Evolutionary conservation across 2,888 invertebrate species (phyloP).

Genomic region (Oegoconia quadripuncta): DNA sequence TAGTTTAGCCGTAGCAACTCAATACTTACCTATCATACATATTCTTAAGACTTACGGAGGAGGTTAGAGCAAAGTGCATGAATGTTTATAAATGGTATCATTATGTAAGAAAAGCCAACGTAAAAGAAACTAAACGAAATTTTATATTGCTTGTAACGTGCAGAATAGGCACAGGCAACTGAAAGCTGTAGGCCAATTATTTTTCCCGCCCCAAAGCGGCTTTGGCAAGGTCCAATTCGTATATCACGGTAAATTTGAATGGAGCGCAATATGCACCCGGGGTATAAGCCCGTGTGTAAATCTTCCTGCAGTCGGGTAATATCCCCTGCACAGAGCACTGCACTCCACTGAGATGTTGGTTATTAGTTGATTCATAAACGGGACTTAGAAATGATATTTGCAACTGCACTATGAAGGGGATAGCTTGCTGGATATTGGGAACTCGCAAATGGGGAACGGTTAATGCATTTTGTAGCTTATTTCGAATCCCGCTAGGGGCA

Average conservation of each 20-base stretch:
- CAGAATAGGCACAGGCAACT: neutral
- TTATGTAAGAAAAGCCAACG: no score
- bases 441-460: no score
- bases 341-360: neutral
- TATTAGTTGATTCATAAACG: neutral
- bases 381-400: neutral
- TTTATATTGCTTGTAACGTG: no score
- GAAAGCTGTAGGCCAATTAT: conserved; percentile 1
- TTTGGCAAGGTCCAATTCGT: conserved; percentile 2
- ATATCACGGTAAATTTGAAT: conserved; percentile 11
- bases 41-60: no score
- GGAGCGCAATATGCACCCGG: conserved; percentile 5
- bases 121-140: no score
- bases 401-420: neutral
- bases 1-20: no score
- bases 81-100: no score
- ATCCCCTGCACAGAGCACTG: neutral
- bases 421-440: neutral
- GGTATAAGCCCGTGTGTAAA: conserved; percentile 5
- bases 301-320: conserved; percentile 3
- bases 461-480: no score
- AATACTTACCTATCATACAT: no score
- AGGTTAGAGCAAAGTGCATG: no score
- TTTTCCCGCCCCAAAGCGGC: neutral
- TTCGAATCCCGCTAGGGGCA: no score